These are phyloP conservation scores for Catostomus latipinnis DNA, from an alignment of 2,797 vertebrate species.

Conservation along the genomic window DNA sequence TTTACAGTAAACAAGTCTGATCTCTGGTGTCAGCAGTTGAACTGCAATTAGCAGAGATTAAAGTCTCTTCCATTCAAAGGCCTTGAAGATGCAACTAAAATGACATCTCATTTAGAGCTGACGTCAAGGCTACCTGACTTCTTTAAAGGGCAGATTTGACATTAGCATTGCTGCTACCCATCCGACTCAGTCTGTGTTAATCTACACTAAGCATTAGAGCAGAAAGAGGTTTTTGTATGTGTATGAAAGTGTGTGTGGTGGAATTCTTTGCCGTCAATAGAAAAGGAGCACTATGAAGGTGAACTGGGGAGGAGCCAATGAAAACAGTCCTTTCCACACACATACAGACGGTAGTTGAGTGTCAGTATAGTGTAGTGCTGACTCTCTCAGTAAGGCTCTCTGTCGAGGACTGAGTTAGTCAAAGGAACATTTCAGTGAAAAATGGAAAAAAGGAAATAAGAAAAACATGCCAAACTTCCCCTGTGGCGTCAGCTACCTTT, in stretches of 20 bases:
- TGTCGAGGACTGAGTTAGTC: slow-evolving; percentile 53
- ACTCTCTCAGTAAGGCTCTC: slow-evolving; percentile 57
- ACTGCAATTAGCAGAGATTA: background rate
- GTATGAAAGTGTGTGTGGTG: slow-evolving; percentile 53
- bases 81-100: slow-evolving; percentile 21
- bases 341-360: slow-evolving; percentile 21
- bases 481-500: slow-evolving; percentile 60
- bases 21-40: slow-evolving; percentile 15
- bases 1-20: background rate
- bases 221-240: slow-evolving; percentile 54
- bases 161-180: slow-evolving; percentile 7
- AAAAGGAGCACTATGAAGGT: slow-evolving; percentile 63
- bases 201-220: slow-evolving; percentile 16
- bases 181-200: slow-evolving; percentile 28
- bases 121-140: background rate
- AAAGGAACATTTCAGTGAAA: slow-evolving; percentile 60
- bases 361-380: slow-evolving; percentile 41
- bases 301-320: slow-evolving; percentile 62
- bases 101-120: slow-evolving; percentile 1
- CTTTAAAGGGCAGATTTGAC: slow-evolving; percentile 28
- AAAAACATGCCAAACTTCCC: slow-evolving; percentile 58
- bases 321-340: slow-evolving; percentile 58
- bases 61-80: slow-evolving; percentile 21
- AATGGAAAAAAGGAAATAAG: slow-evolving; percentile 57
- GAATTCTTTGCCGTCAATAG: slow-evolving; percentile 49